phyloP scores from a whole-genome alignment of 2,797 vertebrate species.

The Cephalopachus bancanus region DNA sequence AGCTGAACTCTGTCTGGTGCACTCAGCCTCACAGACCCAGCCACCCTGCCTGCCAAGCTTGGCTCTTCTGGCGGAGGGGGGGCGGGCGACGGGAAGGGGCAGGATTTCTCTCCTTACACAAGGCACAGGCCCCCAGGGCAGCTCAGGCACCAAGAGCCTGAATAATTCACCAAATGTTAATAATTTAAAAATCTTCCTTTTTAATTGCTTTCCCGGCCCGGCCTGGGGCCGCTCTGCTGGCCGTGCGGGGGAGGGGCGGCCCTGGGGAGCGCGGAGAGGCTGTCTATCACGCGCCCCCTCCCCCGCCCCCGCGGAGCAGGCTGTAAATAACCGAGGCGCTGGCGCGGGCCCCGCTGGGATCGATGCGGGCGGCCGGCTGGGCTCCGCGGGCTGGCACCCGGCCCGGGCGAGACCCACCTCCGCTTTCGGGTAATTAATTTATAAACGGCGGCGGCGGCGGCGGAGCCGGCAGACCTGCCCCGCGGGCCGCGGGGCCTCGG shows the following conservation, averaged over 20 bases:
- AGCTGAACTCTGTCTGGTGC: neutral
- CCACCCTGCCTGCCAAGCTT: neutral
- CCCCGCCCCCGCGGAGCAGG: neutral
- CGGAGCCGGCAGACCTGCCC: neutral
- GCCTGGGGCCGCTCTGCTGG: conserved; percentile 58
- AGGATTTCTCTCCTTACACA: conserved; percentile 72
- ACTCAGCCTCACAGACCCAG: neutral
- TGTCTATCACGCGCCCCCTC: conserved; percentile 77
- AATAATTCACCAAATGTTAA: conserved; percentile 91
- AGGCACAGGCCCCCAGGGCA: conserved; percentile 86
- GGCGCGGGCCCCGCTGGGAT: conserved; percentile 82
- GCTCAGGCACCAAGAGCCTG: conserved; percentile 86
- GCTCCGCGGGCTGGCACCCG: conserved; percentile 84
- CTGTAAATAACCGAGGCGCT: conserved; percentile 64
- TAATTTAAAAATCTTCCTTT: conserved; percentile 89
- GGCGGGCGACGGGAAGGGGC: neutral
- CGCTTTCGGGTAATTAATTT: conserved; percentile 81
- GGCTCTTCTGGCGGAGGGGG: conserved; percentile 7
- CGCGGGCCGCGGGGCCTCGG: neutral
- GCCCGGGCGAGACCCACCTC: conserved; percentile 79
- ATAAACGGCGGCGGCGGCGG: conserved; percentile 73
- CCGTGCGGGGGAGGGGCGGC: conserved; percentile 57
- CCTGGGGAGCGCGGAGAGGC: conserved; percentile 28
- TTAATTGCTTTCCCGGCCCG: conserved; percentile 87
- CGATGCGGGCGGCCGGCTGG: conserved; percentile 76